Conservation (phyloP, 2,113 vertebrate genomes). For the Heptranchias perlo region DNA sequence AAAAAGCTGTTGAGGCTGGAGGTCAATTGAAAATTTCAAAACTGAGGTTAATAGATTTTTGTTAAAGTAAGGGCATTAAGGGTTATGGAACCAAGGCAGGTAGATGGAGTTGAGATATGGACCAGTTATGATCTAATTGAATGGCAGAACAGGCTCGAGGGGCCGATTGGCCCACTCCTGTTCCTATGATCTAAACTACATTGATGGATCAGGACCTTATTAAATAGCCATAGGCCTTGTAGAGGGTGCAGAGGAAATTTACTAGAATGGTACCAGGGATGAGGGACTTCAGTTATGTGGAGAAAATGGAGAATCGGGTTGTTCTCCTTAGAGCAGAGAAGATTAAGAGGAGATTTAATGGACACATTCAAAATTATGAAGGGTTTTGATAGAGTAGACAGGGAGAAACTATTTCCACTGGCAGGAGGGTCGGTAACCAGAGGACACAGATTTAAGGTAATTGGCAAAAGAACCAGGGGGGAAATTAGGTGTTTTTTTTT, state of each 20-base stretch:
- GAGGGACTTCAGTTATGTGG: background rate
- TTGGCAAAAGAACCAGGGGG: background rate
- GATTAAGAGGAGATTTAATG: background rate
- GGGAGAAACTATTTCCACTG: background rate
- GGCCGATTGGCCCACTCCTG: background rate
- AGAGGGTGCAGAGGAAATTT: background rate
- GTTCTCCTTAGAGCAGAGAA: background rate
- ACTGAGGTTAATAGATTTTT: background rate
- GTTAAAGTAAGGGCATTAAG: background rate
- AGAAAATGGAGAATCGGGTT: background rate
- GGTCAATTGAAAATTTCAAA: background rate
- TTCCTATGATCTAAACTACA: background rate
- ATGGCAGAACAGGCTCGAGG: background rate
- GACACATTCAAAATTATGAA: background rate
- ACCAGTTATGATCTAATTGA: background rate
- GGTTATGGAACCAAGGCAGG: background rate
- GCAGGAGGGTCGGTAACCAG: background rate
- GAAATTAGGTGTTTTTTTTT: background rate
- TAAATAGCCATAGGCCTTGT: background rate
- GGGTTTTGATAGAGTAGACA: background rate
- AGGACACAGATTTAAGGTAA: background rate
- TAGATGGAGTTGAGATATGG: no score
- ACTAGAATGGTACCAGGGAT: background rate
- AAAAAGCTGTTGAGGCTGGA: background rate
- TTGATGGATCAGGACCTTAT: background rate